Evolutionary conservation across 2,888 invertebrate species (phyloP).

Genomic region (Heliconius erato): DNA sequence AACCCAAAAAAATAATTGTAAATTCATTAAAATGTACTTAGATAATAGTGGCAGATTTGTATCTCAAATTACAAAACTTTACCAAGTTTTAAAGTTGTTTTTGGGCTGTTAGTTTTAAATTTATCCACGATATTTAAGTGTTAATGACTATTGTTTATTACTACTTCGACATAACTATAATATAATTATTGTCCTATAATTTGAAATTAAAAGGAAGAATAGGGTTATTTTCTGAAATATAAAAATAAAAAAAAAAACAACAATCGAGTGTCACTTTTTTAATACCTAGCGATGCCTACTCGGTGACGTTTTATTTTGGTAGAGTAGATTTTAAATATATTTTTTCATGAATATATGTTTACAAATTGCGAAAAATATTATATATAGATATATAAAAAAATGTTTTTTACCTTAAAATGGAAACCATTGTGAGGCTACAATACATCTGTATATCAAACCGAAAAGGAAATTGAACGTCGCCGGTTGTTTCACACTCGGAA

Average conservation of each 20-base stretch:
- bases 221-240: not conserved
- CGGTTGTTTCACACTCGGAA: conserved; percentile 37
- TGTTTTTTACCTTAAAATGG: not conserved
- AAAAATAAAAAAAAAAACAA: not conserved
- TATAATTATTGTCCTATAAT: not conserved
- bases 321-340: not conserved
- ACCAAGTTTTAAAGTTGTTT: not conserved
- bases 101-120: not conserved
- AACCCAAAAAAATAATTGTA: not conserved
- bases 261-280: no score
- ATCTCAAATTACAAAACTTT: not conserved
- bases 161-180: not conserved
- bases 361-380: not conserved
- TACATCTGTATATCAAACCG: conserved; percentile 24
- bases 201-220: no score
- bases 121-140: not conserved
- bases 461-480: conserved; percentile 50
- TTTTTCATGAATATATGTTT: not conserved
- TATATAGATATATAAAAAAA: not conserved
- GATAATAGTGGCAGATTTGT: not conserved
- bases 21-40: not conserved
- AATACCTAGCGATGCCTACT: no score
- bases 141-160: not conserved
- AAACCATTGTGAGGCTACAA: not conserved
- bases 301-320: not conserved